A percentile compares a stretch with the other conserved stretches of the same genome.
Conservation (phyloP, 2,888 invertebrate genomes). For the Ophion costatus region DNA sequence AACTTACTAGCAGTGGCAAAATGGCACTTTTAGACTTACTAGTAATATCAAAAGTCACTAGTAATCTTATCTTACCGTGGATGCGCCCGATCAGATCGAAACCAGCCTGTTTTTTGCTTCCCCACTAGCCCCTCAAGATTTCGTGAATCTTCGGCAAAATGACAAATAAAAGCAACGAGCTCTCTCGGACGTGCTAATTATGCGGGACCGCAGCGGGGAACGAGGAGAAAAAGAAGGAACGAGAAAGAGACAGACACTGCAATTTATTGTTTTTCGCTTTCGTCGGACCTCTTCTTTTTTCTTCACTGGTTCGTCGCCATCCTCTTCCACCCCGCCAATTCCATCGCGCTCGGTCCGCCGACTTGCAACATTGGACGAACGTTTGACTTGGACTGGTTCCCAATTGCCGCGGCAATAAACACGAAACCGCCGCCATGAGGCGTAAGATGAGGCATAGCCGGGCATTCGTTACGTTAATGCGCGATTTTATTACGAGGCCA, state of each 20-base stretch:
- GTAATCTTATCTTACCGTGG: too few species aligned
- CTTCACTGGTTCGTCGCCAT: slow-evolving; percentile 34
- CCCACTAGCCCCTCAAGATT: slow-evolving; percentile 6
- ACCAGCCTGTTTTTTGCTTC: slow-evolving; percentile 3
- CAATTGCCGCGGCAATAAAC: slow-evolving; percentile 81
- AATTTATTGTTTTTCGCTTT: slow-evolving; percentile 36
- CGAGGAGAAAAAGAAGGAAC: slow-evolving; percentile 1
- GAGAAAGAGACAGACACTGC: not conserved
- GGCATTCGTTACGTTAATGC: slow-evolving; percentile 80
- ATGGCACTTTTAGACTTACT: too few species aligned
- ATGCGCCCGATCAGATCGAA: slow-evolving; percentile 28
- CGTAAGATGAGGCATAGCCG: slow-evolving; percentile 69
- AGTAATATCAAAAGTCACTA: too few species aligned
- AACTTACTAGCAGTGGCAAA: too few species aligned
- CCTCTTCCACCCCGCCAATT: slow-evolving; percentile 26
- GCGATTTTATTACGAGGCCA: slow-evolving; percentile 80
- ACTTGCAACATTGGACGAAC: slow-evolving; percentile 65
- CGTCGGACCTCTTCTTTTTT: slow-evolving; percentile 25
- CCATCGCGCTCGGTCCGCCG: slow-evolving; percentile 48
- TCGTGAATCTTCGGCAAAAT: slow-evolving; percentile 42
- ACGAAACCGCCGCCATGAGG: slow-evolving; percentile 75
- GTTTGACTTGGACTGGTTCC: slow-evolving; percentile 81
- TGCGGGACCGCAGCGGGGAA: slow-evolving; percentile 65
- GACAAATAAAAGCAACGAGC: slow-evolving; percentile 60
- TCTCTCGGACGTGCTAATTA: slow-evolving; percentile 74